Conservation (phyloP, 2,113 vertebrate species). For the Hystrix cristata region DNA sequence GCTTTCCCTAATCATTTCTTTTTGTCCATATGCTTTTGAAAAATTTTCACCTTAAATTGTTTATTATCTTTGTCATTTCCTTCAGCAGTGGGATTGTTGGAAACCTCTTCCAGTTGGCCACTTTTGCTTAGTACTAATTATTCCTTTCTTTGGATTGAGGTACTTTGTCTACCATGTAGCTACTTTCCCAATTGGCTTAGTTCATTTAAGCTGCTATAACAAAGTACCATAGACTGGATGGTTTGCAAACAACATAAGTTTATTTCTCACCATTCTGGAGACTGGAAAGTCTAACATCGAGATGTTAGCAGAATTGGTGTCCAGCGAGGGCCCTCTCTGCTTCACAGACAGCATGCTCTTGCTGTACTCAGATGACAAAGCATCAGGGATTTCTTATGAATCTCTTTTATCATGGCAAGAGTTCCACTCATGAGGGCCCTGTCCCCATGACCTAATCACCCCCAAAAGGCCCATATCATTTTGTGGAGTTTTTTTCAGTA, state of each 20-base stretch:
- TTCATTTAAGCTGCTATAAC: not conserved
- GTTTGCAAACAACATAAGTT: not conserved
- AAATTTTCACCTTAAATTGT: not conserved
- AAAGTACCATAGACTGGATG: not conserved
- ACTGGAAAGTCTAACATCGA: not conserved
- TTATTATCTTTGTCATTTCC: not conserved
- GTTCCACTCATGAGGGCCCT: not conserved
- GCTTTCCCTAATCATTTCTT: not conserved
- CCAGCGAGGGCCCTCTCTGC: not conserved
- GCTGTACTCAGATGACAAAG: not conserved
- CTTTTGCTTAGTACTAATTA: not conserved
- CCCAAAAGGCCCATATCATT: not conserved
- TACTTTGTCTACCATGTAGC: not conserved
- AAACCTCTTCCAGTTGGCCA: not conserved
- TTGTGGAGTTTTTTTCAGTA: not conserved
- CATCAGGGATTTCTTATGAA: not conserved
- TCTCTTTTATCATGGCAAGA: not conserved
- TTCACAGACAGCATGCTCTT: not conserved
- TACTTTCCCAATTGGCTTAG: not conserved
- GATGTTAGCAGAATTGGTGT: too few species aligned
- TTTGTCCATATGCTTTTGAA: slow-evolving; percentile 11
- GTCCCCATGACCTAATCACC: not conserved
- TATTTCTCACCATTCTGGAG: not conserved
- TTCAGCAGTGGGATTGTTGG: not conserved
- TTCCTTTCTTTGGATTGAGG: not conserved